Percentiles rank a stretch among this genome's conserved stretches.
Conservation (phyloP, 2,797 vertebrate genomes). For the Ctenopoma multispine region DNA sequence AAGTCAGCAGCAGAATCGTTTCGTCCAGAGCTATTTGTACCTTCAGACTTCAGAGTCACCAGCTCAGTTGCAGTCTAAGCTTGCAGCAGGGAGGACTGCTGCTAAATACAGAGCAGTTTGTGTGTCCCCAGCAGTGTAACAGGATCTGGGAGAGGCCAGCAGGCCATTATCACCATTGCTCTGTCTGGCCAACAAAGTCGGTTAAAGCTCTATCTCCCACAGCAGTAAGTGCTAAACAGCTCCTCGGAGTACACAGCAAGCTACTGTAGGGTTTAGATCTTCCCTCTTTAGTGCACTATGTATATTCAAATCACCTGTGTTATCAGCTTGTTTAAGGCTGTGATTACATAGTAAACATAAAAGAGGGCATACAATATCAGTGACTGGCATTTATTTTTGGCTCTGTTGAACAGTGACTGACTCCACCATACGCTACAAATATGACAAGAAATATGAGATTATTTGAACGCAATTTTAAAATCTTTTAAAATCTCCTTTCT, state of each 20-base stretch:
- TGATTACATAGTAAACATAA: constrained; percentile 26
- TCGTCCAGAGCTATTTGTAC: constrained; percentile 37
- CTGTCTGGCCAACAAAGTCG: constrained; percentile 61
- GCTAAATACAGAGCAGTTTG: constrained; percentile 78
- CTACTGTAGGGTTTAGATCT: constrained; percentile 28
- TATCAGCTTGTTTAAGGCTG: constrained; percentile 14
- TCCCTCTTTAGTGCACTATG: constrained; percentile 9
- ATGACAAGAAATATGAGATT: not conserved
- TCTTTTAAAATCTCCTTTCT: constrained; percentile 2
- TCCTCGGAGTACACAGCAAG: constrained; percentile 35
- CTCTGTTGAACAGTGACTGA: not conserved
- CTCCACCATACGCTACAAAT: no score
- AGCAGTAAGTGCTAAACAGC: constrained; percentile 57
- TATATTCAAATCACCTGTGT: constrained; percentile 32
- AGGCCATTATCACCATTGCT: constrained; percentile 69
- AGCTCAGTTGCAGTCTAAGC: constrained; percentile 57
- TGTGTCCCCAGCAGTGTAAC: constrained; percentile 80
- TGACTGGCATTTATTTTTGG: constrained; percentile 21
- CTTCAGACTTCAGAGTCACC: constrained; percentile 44
- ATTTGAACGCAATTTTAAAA: not conserved
- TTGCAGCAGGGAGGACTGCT: constrained; percentile 57
- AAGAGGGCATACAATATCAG: not conserved
- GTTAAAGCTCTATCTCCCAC: constrained; percentile 57
- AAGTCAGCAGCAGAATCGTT: constrained; percentile 21
- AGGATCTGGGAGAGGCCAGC: constrained; percentile 75